Conservation (phyloP, 2,113 vertebrate genomes). For the Notothenia coriiceps region DNA sequence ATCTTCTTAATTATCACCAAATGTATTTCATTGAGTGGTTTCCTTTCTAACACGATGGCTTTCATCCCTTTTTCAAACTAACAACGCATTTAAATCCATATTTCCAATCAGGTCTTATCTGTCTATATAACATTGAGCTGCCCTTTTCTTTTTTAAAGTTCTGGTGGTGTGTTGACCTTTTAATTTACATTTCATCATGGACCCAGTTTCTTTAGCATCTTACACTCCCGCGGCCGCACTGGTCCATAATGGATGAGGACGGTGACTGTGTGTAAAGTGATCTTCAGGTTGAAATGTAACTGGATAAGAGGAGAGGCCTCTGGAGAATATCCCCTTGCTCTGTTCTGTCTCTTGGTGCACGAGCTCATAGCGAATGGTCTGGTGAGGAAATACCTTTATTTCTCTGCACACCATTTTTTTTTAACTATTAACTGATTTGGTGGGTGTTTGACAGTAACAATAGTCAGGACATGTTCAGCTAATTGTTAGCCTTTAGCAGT, state of each 20-base stretch:
- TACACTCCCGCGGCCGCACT: slow-evolving; percentile 28
- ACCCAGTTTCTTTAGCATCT: not conserved
- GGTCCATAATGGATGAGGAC: slow-evolving; percentile 77
- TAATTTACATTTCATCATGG: not conserved
- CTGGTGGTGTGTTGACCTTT: not conserved
- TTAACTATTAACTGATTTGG: no score
- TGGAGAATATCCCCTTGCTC: slow-evolving; percentile 53
- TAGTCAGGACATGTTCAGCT: not conserved
- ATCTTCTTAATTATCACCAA: not conserved
- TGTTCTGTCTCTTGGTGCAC: slow-evolving; percentile 34
- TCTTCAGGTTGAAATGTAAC: slow-evolving; percentile 69
- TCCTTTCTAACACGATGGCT: not conserved
- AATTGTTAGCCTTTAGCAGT: slow-evolving; percentile 10
- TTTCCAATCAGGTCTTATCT: no score
- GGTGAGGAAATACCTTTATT: no score
- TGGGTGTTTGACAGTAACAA: not conserved
- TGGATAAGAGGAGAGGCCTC: slow-evolving; percentile 62
- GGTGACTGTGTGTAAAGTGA: slow-evolving; percentile 56
- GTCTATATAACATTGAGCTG: no score
- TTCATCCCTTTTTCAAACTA: not conserved
- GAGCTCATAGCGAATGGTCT: slow-evolving; percentile 10
- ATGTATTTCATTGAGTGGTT: not conserved
- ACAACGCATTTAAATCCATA: not conserved
- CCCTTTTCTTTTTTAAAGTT: not conserved
- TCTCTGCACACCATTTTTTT: no score